Percentiles rank a stretch among this genome's conserved stretches.
These are phyloP conservation scores for Lymantria monacha DNA, from an alignment of 2,888 invertebrate genomes.

Conservation along the genomic window DNA sequence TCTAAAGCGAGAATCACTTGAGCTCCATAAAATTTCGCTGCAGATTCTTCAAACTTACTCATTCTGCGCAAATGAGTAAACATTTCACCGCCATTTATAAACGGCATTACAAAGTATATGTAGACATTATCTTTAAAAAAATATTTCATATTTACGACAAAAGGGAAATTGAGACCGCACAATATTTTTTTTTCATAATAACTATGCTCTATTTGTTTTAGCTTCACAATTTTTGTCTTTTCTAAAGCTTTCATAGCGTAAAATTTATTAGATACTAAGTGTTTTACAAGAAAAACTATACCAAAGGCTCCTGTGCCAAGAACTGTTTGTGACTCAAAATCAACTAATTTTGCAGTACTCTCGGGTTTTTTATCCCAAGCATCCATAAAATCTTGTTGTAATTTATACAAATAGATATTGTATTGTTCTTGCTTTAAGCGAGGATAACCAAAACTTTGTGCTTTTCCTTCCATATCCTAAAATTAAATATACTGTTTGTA, in stretches of 20 bases:
- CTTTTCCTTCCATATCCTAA: slow-evolving; percentile 2
- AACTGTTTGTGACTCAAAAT: slow-evolving; percentile 88
- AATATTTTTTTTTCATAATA: slow-evolving; percentile 94
- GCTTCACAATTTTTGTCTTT: slow-evolving; percentile 92
- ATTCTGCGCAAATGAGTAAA: slow-evolving; percentile 87
- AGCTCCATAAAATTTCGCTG: slow-evolving; percentile 93
- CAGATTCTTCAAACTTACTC: slow-evolving; percentile 87
- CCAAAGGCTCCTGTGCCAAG: slow-evolving; percentile 96
- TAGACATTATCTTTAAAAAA: slow-evolving; percentile 94
- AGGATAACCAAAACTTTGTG: slow-evolving; percentile 47
- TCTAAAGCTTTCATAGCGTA: slow-evolving; percentile 95
- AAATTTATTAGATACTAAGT: slow-evolving; percentile 81
- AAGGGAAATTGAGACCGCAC: slow-evolving; percentile 92
- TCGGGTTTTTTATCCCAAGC: slow-evolving; percentile 57
- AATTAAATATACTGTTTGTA: background rate
- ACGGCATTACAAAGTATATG: slow-evolving; percentile 91
- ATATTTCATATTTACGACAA: slow-evolving; percentile 92
- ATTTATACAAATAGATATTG: slow-evolving; percentile 52
- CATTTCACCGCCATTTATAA: slow-evolving; percentile 93
- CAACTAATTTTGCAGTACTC: slow-evolving; percentile 59
- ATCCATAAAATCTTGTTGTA: slow-evolving; percentile 67
- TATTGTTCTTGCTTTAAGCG: slow-evolving; percentile 63
- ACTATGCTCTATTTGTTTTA: slow-evolving; percentile 94
- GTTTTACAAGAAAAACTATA: slow-evolving; percentile 87
- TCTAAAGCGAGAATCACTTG: slow-evolving; percentile 95